phyloP scores from a whole-genome alignment of 2,888 invertebrate species.

The Caenorhabditis drosophilae region DNA sequence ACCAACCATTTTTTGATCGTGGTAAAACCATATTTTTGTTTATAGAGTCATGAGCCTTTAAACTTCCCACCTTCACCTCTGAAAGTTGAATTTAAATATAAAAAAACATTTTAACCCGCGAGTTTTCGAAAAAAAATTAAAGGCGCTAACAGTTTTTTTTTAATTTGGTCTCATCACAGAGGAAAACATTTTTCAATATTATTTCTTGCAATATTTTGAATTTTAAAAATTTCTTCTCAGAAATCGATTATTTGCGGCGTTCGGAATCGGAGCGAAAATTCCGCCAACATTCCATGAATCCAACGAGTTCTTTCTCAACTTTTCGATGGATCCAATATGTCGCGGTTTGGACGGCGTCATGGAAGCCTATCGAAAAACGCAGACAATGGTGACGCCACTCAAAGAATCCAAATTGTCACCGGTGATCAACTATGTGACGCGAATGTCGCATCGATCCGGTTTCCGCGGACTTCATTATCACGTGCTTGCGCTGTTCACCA shows the following conservation, averaged over 20 bases:
- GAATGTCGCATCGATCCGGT: constrained; percentile 51
- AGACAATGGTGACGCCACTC: constrained; percentile 56
- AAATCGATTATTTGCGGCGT: constrained; percentile 61
- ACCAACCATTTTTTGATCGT: too few species aligned
- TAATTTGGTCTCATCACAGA: too few species aligned
- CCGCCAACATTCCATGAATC: constrained; percentile 65
- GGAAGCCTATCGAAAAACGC: constrained; percentile 59
- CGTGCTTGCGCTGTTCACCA: constrained; percentile 58
- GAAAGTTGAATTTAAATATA: too few species aligned
- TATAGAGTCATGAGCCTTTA: too few species aligned
- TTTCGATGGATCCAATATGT: constrained; percentile 62
- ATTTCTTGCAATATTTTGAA: neutral
- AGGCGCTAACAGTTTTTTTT: too few species aligned
- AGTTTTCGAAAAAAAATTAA: too few species aligned
- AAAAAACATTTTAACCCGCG: too few species aligned
- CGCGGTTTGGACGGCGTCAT: constrained; percentile 63
- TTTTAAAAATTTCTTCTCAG: constrained; percentile 30
- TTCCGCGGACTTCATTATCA: constrained; percentile 59
- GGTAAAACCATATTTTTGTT: too few species aligned
- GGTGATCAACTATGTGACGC: constrained; percentile 61
- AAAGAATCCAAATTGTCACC: constrained; percentile 61
- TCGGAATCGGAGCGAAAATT: constrained; percentile 66
- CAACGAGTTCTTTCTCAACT: constrained; percentile 65
- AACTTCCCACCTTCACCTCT: too few species aligned
- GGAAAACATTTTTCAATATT: too few species aligned